Evolutionary conservation across 2,888 invertebrate genomes (phyloP).

Genomic region (Silvanus unidentatus): DNA sequence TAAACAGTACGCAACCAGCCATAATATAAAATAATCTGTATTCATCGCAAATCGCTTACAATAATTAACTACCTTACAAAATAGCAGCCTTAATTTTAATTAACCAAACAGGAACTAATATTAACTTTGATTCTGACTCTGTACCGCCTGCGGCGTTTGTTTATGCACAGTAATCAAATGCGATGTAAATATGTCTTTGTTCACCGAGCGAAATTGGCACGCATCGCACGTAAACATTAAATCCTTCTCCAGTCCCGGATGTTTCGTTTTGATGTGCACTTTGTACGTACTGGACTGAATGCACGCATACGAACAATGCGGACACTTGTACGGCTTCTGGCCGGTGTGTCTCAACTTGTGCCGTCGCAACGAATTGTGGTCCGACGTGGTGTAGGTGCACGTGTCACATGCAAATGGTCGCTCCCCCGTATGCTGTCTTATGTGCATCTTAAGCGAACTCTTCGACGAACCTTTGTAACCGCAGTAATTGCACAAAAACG

Average conservation of each 20-base stretch:
- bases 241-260: slow-evolving; percentile 61
- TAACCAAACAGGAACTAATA: neutral
- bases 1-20: slow-evolving; percentile 20
- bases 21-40: slow-evolving; percentile 5
- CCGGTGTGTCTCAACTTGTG: slow-evolving; percentile 75
- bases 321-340: slow-evolving; percentile 69
- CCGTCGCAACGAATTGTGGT: slow-evolving; percentile 75
- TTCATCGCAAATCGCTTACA: neutral
- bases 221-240: slow-evolving; percentile 58
- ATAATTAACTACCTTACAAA: neutral
- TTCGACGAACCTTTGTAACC: slow-evolving; percentile 61
- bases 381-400: slow-evolving; percentile 67
- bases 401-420: slow-evolving; percentile 71
- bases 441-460: slow-evolving; percentile 60
- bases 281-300: slow-evolving; percentile 77
- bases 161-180: slow-evolving; percentile 51
- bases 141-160: slow-evolving; percentile 41
- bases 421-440: slow-evolving; percentile 67
- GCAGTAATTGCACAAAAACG: slow-evolving; percentile 63
- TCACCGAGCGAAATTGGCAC: slow-evolving; percentile 61
- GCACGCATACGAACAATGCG: slow-evolving; percentile 70
- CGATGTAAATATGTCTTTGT: slow-evolving; percentile 54
- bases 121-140: neutral
- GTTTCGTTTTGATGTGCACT: slow-evolving; percentile 70
- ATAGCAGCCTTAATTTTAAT: neutral